phyloP scores from a whole-genome alignment of 1,140 invertebrate genomes.

The Drosophila punjabiensis region DNA sequence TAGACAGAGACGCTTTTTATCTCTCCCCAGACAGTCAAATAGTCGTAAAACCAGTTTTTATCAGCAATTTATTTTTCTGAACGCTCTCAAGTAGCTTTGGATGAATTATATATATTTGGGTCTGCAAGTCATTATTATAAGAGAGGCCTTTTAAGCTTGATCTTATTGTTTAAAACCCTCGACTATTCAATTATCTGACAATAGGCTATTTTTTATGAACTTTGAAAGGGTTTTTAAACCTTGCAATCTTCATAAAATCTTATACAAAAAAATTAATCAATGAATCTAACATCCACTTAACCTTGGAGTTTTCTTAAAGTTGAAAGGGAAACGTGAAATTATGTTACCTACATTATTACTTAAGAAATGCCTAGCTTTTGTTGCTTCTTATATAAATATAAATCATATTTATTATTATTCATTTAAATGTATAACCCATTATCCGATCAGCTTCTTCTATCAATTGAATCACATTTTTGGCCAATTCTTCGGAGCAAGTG shows the following conservation, averaged over 20 bases:
- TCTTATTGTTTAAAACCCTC: background rate
- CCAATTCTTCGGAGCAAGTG: conserved; percentile 87
- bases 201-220: background rate
- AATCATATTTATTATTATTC: background rate
- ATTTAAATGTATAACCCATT: conserved; percentile 48
- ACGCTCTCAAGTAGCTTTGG: conserved; percentile 4
- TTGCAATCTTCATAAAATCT: background rate
- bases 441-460: conserved; percentile 85
- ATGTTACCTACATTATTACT: background rate
- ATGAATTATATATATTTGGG: conserved; percentile 25
- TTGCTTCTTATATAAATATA: background rate
- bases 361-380: background rate
- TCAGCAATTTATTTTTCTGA: conserved; percentile 5
- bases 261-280: background rate
- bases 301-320: background rate
- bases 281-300: background rate
- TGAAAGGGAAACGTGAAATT: background rate
- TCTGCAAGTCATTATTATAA: conserved; percentile 22
- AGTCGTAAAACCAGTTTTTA: conserved; percentile 51
- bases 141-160: background rate
- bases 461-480: conserved; percentile 86
- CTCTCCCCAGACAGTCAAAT: conserved; percentile 33
- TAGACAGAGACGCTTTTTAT: conserved; percentile 45
- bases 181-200: background rate
- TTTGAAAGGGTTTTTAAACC: background rate